Percentiles rank a stretch among this genome's conserved stretches.
Conservation (phyloP, 1,140 invertebrate genomes). For the Drosophila bocki region DNA sequence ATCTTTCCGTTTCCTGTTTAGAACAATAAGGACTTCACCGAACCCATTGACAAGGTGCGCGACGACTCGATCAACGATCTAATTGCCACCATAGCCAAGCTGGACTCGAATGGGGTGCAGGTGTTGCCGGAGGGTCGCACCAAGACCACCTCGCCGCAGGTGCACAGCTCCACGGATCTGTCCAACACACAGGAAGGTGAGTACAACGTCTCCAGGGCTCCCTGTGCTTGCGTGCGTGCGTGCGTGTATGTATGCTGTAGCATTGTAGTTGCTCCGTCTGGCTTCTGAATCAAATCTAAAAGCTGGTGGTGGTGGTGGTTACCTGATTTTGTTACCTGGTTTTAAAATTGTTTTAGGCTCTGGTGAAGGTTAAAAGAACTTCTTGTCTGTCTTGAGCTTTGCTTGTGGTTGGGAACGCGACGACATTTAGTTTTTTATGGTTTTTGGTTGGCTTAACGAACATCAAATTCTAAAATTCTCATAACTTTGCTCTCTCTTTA, state of each 20-base stretch:
- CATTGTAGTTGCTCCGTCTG: conserved; percentile 24
- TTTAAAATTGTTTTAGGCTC: neutral
- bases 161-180: conserved; percentile 88
- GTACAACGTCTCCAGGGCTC: conserved; percentile 17
- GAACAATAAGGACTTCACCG: conserved; percentile 85
- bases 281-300: neutral
- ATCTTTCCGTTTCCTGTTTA: conserved; percentile 5
- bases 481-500: conserved; percentile 84
- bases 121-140: conserved; percentile 87
- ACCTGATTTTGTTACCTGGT: conserved; percentile 18
- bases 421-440: conserved; percentile 16
- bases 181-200: conserved; percentile 84
- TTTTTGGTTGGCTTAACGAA: conserved; percentile 35
- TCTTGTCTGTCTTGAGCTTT: conserved; percentile 1
- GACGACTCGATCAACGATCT: conserved; percentile 93
- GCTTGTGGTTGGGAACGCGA: conserved; percentile 12
- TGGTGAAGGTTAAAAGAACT: conserved; percentile 21
- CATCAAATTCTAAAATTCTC: conserved; percentile 61
- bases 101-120: conserved; percentile 93
- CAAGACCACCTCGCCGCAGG: conserved; percentile 86
- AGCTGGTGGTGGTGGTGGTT: conserved; percentile 13
- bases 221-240: conserved; percentile 21
- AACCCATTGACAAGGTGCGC: conserved; percentile 90
- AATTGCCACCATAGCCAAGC: conserved; percentile 93
- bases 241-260: conserved; percentile 37